These are phyloP conservation scores for Bimastos eiseni DNA, from an alignment of 2,888 invertebrate species.

Conservation along the genomic window DNA sequence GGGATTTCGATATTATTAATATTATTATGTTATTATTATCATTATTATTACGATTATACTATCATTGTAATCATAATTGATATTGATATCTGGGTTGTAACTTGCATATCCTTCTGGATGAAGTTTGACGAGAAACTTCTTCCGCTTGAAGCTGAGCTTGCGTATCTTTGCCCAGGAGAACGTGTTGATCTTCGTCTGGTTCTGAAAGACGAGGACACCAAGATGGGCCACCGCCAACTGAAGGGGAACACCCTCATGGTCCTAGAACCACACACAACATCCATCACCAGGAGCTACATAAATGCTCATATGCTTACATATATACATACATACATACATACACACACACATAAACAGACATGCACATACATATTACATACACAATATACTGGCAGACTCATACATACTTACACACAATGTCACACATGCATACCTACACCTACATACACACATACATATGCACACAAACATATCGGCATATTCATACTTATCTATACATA, in stretches of 20 bases:
- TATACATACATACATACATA: conserved; percentile 22
- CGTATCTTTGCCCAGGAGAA: conserved; percentile 99
- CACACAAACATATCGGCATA: background rate
- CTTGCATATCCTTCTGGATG: conserved; percentile 79
- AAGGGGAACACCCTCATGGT: conserved; percentile 82
- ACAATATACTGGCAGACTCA: background rate
- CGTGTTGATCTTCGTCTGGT: conserved; percentile 93
- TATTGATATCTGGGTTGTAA: conserved; percentile 33
- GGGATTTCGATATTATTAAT: too few species aligned
- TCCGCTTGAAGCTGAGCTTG: conserved; percentile 97
- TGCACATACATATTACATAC: conserved; percentile 16
- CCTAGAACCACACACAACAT: conserved; percentile 48
- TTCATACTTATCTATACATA: background rate
- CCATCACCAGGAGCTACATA: background rate
- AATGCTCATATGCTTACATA: background rate
- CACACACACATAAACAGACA: background rate
- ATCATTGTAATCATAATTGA: too few species aligned
- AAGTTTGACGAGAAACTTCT: conserved; percentile 93
- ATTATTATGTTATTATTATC: too few species aligned
- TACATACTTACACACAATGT: background rate
- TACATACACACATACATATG: background rate
- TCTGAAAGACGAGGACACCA: conserved; percentile 96
- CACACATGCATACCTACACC: background rate
- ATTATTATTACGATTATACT: background rate
- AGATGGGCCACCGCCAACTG: conserved; percentile 95